These are phyloP conservation scores for Lycia hirtaria DNA, from an alignment of 2,888 invertebrate genomes.

Conservation along the genomic window DNA sequence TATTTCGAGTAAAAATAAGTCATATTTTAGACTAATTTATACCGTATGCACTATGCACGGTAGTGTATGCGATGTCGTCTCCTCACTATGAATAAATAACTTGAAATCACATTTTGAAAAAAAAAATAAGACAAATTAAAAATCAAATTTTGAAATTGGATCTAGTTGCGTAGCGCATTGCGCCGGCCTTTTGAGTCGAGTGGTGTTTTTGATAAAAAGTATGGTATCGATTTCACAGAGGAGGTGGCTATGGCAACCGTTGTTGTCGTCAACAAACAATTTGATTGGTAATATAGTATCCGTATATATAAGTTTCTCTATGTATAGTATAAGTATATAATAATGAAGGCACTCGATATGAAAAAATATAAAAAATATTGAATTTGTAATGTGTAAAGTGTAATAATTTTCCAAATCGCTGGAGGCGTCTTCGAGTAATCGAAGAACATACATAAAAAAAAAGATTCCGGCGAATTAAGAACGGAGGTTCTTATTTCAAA, in stretches of 20 bases:
- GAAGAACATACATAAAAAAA: no score
- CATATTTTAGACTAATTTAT: constrained; percentile 33
- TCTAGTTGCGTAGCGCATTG: constrained; percentile 72
- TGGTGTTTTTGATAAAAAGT: constrained; percentile 42
- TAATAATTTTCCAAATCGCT: no score
- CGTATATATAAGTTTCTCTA: not conserved
- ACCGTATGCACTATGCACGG: constrained; percentile 13
- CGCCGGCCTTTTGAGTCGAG: constrained; percentile 57
- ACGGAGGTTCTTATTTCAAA: no score
- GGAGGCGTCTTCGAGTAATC: no score
- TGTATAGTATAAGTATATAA: not conserved
- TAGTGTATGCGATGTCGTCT: constrained; percentile 6
- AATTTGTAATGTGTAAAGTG: no score
- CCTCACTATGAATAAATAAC: constrained; percentile 36
- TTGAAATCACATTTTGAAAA: constrained; percentile 50
- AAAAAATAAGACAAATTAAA: constrained; percentile 45
- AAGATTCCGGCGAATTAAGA: no score
- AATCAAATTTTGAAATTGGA: constrained; percentile 55
- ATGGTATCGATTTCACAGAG: constrained; percentile 69
- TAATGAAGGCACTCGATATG: not conserved
- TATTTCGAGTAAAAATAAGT: constrained; percentile 59
- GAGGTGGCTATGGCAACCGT: constrained; percentile 67
- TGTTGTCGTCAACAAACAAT: constrained; percentile 63
- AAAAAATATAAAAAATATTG: no score
- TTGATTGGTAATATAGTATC: constrained; percentile 28